Base-by-base conservation (phyloP, 2,113 vertebrate genomes). In the Plestiodon gilberti region DNA sequence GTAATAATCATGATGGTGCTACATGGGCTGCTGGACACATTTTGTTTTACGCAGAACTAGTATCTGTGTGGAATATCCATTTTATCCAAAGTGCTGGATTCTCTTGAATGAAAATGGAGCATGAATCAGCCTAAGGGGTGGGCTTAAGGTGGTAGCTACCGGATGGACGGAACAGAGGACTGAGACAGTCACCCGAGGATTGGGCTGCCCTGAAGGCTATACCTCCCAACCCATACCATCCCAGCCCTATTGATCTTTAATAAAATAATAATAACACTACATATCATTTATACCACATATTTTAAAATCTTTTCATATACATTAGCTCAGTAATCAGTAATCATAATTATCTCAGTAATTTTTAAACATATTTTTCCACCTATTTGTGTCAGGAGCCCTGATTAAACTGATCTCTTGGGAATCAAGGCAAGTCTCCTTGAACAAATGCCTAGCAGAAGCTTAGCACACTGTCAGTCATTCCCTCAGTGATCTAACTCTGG, bases 381-480 rank as follows among this genome's bases (percentile, higher is more conserved):
- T 64, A 40, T 83, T 62, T 79, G 61, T 23, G 71, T 38, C 76
- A 35, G 35, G 62, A 70, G 52, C 65, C 57, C 35, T 62, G 67
- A 64, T 62, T 78, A 38, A 71, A 79, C n/a, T 8, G 40, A 23
- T 69, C 61, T 52, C 65, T 62, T 70, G 76, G 78, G 57, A 67
- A 61, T 76, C 75, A 78, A 77, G 35, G 35, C 20, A 83, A 6
- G 2, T 67, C 57, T 48, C 81, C 69, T 74, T 87, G 61, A 89
- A 90, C 90, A 43, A 67, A 6, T 92, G 88, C 38, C 52, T 89
- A 90, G 30, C 33, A 81, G n/a, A 76, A 78, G 65, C 70, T 87
- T n/a, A 65, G 82, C 30, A 77, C 35, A 81, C 22, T 79, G 55
- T 75, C 25, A 70, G 59, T 6, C 85, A 73, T 43, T 87, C 74